phyloP scores from a whole-genome alignment of 2,797 vertebrate genomes.

The Phaenicophaeus curvirostris region DNA sequence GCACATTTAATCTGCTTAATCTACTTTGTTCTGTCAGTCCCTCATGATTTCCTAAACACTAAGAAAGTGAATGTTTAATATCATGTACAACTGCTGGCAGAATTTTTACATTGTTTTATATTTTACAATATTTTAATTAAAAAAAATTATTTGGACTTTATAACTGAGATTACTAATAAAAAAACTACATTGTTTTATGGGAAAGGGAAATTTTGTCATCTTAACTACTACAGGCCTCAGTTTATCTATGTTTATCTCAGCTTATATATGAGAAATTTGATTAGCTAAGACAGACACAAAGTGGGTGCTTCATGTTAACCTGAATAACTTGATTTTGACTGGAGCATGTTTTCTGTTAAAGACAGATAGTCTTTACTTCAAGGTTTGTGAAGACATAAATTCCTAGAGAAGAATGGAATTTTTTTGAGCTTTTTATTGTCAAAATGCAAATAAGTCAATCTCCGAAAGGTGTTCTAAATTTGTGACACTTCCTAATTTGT shows the following conservation, averaged over 20 bases:
- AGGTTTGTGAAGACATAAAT: not conserved
- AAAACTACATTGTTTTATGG: not conserved
- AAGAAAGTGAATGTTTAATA: not conserved
- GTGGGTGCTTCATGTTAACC: not conserved
- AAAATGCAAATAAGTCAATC: not conserved
- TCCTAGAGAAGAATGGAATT: not conserved
- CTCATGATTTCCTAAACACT: not conserved
- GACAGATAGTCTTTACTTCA: not conserved
- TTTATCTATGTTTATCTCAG: not conserved
- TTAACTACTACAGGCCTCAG: not conserved
- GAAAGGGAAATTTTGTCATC: not conserved
- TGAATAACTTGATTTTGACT: not conserved
- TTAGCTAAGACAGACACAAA: not conserved
- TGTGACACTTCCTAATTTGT: not conserved
- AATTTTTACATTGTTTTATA: not conserved
- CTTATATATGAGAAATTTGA: not conserved
- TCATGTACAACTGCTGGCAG: not conserved
- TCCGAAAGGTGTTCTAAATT: not conserved
- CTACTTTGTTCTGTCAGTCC: not conserved
- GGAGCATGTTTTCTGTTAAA: not conserved
- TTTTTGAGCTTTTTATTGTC: not conserved
- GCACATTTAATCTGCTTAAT: not conserved
- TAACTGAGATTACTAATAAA: not conserved
- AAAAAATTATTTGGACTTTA: accelerated
- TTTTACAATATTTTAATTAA: not conserved